Conservation (phyloP, 2,797 vertebrate genomes). For the Gallinago nigripennis region DNA sequence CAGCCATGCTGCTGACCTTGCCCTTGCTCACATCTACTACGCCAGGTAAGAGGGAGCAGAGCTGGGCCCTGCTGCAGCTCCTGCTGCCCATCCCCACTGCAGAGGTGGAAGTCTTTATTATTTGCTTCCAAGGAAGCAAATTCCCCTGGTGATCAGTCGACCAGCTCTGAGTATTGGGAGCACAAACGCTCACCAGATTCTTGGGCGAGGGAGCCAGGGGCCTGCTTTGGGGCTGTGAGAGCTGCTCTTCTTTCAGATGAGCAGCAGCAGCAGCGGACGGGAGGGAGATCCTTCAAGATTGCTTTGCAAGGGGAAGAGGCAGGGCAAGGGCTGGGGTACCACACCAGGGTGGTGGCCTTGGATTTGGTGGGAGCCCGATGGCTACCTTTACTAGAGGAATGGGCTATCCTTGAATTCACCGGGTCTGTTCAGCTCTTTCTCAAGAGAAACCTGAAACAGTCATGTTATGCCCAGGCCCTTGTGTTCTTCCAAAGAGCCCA, state of each 20-base stretch:
- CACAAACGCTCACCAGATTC: not conserved
- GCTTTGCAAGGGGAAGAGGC: not conserved
- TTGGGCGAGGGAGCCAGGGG: not conserved
- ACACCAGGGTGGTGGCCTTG: not conserved
- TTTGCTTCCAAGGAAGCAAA: conserved; percentile 11
- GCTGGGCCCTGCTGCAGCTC: not conserved
- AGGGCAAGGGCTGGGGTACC: not conserved
- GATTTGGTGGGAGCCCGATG: not conserved
- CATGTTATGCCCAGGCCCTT: not conserved
- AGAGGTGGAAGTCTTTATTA: not conserved
- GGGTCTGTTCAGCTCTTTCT: not conserved
- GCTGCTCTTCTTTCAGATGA: not conserved
- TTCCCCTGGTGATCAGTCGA: not conserved
- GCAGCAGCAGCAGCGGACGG: not conserved
- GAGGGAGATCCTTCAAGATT: not conserved
- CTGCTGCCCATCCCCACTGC: not conserved
- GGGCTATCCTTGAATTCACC: not conserved
- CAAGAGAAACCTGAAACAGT: not conserved
- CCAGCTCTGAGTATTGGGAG: not conserved
- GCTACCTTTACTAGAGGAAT: not conserved
- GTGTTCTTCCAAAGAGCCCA: not conserved
- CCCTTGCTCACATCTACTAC: not conserved
- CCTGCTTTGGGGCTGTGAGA: not conserved
- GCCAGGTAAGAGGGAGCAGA: not conserved
- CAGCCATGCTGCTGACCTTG: not conserved